Conservation (phyloP, 2,113 vertebrate genomes). For the Lamprotornis superbus region DNA sequence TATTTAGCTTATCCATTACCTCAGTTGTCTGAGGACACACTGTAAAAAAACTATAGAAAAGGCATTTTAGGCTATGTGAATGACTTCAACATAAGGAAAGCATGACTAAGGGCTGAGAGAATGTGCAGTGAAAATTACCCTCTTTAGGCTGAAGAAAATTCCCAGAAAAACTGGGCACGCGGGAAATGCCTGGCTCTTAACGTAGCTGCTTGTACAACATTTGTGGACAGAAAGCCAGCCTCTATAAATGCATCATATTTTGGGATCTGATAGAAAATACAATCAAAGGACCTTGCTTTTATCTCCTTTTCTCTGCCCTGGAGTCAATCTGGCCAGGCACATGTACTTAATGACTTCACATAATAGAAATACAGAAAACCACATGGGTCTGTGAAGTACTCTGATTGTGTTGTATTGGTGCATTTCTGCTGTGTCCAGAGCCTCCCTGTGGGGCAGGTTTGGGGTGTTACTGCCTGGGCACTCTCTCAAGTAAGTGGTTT, state of each 20-base stretch:
- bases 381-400: background rate
- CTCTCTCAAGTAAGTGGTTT: background rate
- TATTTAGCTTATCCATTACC: slow-evolving; percentile 63
- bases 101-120: slow-evolving; percentile 74
- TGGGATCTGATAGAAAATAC: background rate
- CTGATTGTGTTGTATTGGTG: fast-evolving
- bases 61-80: slow-evolving; percentile 50
- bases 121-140: slow-evolving; percentile 50
- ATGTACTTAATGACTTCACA: background rate
- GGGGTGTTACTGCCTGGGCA: background rate
- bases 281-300: background rate
- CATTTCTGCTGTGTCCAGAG: background rate
- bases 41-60: slow-evolving; percentile 49
- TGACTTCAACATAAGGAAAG: slow-evolving; percentile 69
- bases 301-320: background rate
- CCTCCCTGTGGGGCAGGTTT: background rate
- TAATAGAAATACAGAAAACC: background rate
- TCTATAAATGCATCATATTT: slow-evolving; percentile 19
- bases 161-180: slow-evolving; percentile 71
- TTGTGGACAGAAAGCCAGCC: slow-evolving; percentile 56
- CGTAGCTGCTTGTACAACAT: background rate
- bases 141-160: slow-evolving; percentile 71
- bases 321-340: background rate
- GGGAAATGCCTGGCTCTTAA: slow-evolving; percentile 73
- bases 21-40: slow-evolving; percentile 51